Conservation (phyloP, 1,140 invertebrate species). For the Drosophila murphyi region DNA sequence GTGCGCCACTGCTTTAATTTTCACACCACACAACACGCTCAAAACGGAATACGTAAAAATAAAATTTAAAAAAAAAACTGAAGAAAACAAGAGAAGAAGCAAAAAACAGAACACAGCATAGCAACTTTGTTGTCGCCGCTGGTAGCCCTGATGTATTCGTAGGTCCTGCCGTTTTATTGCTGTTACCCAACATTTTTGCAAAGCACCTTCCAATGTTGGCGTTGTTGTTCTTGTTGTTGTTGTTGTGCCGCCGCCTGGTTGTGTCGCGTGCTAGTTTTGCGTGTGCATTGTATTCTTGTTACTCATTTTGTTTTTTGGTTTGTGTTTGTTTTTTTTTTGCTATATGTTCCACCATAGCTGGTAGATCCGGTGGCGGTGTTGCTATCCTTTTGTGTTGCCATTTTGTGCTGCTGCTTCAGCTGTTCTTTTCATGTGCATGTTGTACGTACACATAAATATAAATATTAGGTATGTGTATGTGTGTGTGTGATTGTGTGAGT, state of each 20-base stretch:
- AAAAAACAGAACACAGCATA: conserved; percentile 12
- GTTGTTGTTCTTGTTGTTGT: conserved; percentile 4
- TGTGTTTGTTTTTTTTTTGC: conserved; percentile 30
- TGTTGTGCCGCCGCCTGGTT: conserved; percentile 38
- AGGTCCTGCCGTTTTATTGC: conserved; percentile 1
- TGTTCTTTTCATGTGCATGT: conserved; percentile 26
- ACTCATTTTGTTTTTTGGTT: conserved; percentile 50
- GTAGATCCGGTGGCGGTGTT: not conserved
- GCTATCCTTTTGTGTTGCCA: conserved; percentile 38
- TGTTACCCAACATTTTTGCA: conserved; percentile 4
- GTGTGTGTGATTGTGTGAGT: conserved; percentile 17
- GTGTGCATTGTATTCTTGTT: conserved; percentile 15
- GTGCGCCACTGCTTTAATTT: conserved; percentile 76
- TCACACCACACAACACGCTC: conserved; percentile 61
- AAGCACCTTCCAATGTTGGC: conserved; percentile 5
- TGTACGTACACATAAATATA: not conserved
- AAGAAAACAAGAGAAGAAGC: not conserved
- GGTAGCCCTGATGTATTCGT: not conserved
- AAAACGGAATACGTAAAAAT: conserved; percentile 18
- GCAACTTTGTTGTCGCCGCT: not conserved
- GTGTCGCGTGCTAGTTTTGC: conserved; percentile 48
- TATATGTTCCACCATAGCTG: not conserved
- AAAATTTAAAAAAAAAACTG: conserved; percentile 11
- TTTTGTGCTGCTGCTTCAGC: conserved; percentile 30
- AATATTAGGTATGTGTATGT: not conserved